These are phyloP conservation scores for Caenorhabditis afra DNA, from an alignment of 2,888 invertebrate species.

Conservation along the genomic window DNA sequence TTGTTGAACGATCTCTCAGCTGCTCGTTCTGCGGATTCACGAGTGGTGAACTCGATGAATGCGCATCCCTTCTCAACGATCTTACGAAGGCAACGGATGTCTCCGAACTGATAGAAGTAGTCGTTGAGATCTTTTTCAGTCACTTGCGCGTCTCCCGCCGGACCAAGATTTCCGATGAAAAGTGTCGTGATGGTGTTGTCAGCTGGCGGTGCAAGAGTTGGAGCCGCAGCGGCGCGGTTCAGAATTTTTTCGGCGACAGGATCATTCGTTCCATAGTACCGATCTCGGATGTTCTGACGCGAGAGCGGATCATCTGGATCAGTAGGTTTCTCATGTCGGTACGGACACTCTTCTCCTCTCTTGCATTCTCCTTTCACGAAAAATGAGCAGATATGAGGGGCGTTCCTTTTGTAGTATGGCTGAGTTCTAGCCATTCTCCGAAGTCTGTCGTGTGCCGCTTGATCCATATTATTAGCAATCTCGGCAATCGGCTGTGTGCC, in stretches of 20 bases:
- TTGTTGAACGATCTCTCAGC: conserved; percentile 97
- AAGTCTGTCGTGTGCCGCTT: conserved; percentile 64
- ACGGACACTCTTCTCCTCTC: conserved; percentile 96
- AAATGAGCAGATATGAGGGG: conserved; percentile 96
- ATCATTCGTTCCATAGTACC: conserved; percentile 94
- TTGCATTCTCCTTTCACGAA: conserved; percentile 99
- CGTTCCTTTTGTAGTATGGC: conserved; percentile 94
- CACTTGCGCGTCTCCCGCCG: conserved; percentile 84
- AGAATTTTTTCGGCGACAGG: conserved; percentile 95
- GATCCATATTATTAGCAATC: conserved; percentile 81
- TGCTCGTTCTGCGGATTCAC: conserved; percentile 92
- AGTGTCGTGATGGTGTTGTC: conserved; percentile 96
- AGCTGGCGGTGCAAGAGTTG: conserved; percentile 94
- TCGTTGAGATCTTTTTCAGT: conserved; percentile 91
- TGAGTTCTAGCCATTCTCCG: conserved; percentile 88
- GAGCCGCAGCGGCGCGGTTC: conserved; percentile 88
- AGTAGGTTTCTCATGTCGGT: conserved; percentile 93
- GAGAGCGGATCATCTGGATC: conserved; percentile 97
- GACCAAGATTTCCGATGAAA: conserved; percentile 96
- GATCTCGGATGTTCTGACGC: conserved; percentile 94
- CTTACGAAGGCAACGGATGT: conserved; percentile 93
- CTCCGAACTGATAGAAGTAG: conserved; percentile 98
- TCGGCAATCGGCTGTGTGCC: conserved; percentile 82
- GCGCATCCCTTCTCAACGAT: conserved; percentile 93
- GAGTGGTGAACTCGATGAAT: conserved; percentile 94